Evolutionary conservation across 37 sponge, comb jelly and placozoan species (phyloP), one percentile per base, ranked within the genome.

Genomic region (Chondrosia reniformis): DNA sequence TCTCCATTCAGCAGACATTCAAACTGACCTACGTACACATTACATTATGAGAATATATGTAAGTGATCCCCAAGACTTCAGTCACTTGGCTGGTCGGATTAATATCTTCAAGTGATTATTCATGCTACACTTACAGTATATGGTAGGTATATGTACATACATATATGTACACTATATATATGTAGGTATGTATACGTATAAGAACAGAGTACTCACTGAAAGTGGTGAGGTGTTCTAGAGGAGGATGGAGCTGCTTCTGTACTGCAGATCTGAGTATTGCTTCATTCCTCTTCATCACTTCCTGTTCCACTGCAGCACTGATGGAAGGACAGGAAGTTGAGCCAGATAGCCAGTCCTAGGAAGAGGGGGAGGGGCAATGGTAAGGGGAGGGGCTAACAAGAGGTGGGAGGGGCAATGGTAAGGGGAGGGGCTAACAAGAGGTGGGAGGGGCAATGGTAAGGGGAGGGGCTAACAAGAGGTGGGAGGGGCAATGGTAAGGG

Each of bases 1-100:
- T 87, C 83, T 5, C 99, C 97, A 66, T 83, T 80, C 34, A 95
- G 52, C 22, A 98, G 89, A 65, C 80, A 81, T 31, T 83, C 56
- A 71, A 86, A 96, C 73, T 80, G 71, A 62, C n/a, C 79, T 79
- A 8, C 21, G 28, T 7, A 30, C 52, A 49, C 15, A 15, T 49
- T 15, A 49, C 52, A 49, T 49, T 15, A 49, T 49, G 52, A n/a
- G n/a, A 10, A 49, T 49, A 15, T 49, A 49, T 49, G 52, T 49
- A 49, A 19, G 52, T 15, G 10, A 19, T 19, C 52, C 15, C 15
- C 15, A 49, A 10, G 15, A 19, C 10, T 49, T 19, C 10, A 10
- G 15, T 10, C 52, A 49, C 52, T 49, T 49, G 52, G 52, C 15
- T 19, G 15, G 52, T n/a, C n/a, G n/a, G n/a, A n/a, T n/a, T n/a